phyloP scores from a whole-genome alignment of 2,797 vertebrate genomes.

The Catamblyrhynchus diadema region DNA sequence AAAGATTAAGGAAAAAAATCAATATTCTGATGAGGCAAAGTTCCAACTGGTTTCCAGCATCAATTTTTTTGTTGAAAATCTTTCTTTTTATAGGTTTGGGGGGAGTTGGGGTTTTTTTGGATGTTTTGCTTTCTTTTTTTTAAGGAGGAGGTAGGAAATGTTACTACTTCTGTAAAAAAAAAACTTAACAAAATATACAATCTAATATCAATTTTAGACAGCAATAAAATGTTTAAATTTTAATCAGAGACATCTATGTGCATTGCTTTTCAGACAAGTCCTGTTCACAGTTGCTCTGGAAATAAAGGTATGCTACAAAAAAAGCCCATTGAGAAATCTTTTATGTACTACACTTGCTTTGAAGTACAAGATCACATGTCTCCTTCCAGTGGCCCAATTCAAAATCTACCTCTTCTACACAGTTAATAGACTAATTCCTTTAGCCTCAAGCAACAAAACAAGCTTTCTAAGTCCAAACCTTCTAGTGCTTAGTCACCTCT shows the following conservation, averaged over 20 bases:
- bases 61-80: neutral
- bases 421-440: neutral
- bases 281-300: neutral
- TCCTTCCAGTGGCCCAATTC: neutral
- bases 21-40: neutral
- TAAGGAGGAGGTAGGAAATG: neutral
- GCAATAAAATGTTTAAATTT: neutral
- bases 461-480: neutral
- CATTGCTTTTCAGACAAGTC: neutral
- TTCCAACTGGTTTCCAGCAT: neutral
- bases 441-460: neutral
- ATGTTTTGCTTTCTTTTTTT: neutral
- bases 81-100: neutral
- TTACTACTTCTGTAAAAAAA: neutral
- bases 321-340: neutral
- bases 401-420: neutral
- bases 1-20: neutral
- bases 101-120: rapidly evolving
- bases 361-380: neutral
- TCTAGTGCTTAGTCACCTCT: neutral
- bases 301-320: neutral
- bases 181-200: neutral
- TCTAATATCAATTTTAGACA: neutral
- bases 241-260: neutral
- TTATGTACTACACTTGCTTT: neutral